Conservation (phyloP, 2,797 vertebrate species). For the Spondyliosoma cantharus region DNA sequence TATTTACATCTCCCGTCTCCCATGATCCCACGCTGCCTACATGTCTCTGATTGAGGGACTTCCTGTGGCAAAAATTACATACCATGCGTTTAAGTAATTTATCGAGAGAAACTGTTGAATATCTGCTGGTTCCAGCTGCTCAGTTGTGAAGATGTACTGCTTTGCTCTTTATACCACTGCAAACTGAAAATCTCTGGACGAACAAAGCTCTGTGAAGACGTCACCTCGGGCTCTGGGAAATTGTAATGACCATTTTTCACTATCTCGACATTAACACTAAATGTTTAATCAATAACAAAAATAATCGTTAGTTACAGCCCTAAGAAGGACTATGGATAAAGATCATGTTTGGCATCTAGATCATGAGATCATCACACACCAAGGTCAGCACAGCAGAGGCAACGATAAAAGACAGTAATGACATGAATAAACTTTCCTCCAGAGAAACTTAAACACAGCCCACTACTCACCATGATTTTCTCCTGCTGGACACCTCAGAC, state of each 20-base stretch:
- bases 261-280: not conserved
- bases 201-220: not conserved
- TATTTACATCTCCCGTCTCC: not conserved
- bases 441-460: constrained; percentile 5
- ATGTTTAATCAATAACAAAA: constrained; percentile 27
- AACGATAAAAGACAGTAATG: not conserved
- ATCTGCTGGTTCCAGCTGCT: not conserved
- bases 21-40: too few species aligned
- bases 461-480: not conserved
- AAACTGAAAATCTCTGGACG: not conserved
- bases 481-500: not conserved
- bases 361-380: constrained; percentile 5
- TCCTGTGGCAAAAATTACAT: too few species aligned
- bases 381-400: not conserved
- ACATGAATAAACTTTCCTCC: constrained; percentile 6
- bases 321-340: constrained; percentile 3
- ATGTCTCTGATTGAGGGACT: too few species aligned
- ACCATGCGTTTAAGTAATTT: not conserved
- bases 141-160: not conserved
- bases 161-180: not conserved
- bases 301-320: not conserved
- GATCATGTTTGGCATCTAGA: not conserved
- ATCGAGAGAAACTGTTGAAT: not conserved
- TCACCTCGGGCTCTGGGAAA: not conserved
- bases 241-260: not conserved